Evolutionary conservation across 64 coral and sea anemone genomes (phyloP), one percentile per base, ranked within the genome.

Genomic region (Montipora foliosa): DNA sequence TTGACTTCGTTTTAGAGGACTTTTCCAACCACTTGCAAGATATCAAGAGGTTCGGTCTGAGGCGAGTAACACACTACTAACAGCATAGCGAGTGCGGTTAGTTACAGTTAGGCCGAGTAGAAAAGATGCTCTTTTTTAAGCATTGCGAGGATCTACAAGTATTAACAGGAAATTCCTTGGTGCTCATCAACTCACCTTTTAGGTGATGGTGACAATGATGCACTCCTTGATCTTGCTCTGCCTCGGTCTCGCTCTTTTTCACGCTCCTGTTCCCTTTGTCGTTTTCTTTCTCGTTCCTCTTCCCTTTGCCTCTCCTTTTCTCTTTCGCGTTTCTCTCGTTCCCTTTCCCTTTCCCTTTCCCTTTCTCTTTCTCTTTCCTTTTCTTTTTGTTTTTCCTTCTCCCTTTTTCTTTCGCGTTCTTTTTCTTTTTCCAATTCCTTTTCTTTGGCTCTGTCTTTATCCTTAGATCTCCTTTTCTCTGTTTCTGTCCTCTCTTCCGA

Each of bases 401-500:
- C 87, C 68, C 57, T 79, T 21, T 77, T 90, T 22, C 47, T 82
- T 8, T 92, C 94, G 6, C 49, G 69, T 21, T 83, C 95, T 17
- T 62, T 82, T 5, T 92, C 94, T 8, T 49, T 82, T 67, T 94
- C 87, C 22, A 14, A 16, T 72, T 94, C 89, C 68, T 46, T 95
- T 88, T 95, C 94, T 73, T 71, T 82, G 12, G 71, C 86, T 75
- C 57, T 86, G 20, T 92, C 91, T 57, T 87, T 95, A 8, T 95
- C 96, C 57, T 88, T 81, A 19, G 86, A 83, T 78, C 67, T 90
- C 44, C 77, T 89, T 46, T 79, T 80, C 37, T 95, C 93, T 62
- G 55, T 95, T 44, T 95, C 93, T 60, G 55, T 86, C 24, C 60
- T 90, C 25, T 90, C 88, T 73, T 86, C 78, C 4, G 79, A 82